A percentile compares a stretch with the other conserved stretches of the same genome.
Conservation (phyloP, 2,888 invertebrate genomes). For the Caenorhabditis wallacei region DNA sequence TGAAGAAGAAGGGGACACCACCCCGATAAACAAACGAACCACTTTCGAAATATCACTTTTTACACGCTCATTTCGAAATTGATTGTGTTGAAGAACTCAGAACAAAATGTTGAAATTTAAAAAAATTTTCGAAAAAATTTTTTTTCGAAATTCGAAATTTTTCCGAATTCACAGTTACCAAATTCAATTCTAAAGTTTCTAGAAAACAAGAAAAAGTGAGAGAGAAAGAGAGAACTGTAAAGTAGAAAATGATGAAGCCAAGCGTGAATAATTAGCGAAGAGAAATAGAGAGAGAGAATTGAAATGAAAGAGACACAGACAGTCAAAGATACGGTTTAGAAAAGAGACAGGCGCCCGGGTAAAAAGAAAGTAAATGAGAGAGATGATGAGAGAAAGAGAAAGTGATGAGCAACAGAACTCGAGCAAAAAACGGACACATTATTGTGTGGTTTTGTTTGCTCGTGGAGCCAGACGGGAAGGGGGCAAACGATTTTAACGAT, state of each 20-base stretch:
- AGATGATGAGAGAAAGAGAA: not conserved
- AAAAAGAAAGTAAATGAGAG: not conserved
- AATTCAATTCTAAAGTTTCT: too few species aligned
- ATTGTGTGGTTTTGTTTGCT: conserved; percentile 40
- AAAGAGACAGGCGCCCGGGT: conserved; percentile 46
- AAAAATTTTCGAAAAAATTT: not conserved
- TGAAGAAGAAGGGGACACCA: conserved; percentile 19
- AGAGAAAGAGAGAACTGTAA: not conserved
- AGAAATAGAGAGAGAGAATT: conserved; percentile 4
- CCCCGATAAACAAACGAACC: conserved; percentile 57
- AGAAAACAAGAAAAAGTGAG: too few species aligned
- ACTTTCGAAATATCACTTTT: conserved; percentile 39
- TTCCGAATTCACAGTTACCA: too few species aligned
- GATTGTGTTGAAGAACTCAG: not conserved
- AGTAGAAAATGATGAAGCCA: conserved; percentile 25
- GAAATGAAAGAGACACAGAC: conserved; percentile 26
- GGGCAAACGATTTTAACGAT: conserved; percentile 12
- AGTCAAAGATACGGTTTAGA: conserved; percentile 47
- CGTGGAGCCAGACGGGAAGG: conserved; percentile 26
- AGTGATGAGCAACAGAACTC: not conserved
- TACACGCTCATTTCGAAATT: not conserved
- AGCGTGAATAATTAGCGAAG: conserved; percentile 59
- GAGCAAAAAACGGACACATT: conserved; percentile 42
- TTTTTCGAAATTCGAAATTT: too few species aligned
- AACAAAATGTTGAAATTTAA: not conserved